Evolutionary conservation across 1,140 invertebrate genomes (phyloP).

Genomic region (Latrodectus geometricus): DNA sequence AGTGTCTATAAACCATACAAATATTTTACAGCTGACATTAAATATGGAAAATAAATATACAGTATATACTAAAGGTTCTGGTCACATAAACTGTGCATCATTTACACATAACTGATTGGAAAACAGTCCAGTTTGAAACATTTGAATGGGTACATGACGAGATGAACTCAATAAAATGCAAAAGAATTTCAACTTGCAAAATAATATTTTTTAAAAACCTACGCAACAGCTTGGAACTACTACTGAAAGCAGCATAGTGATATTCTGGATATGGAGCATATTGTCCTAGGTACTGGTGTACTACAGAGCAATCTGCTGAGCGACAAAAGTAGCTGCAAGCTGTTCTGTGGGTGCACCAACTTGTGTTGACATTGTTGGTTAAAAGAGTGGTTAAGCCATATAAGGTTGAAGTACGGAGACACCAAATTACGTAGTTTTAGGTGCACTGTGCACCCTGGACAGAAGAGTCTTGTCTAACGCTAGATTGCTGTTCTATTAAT

Average conservation of each 20-base stretch:
- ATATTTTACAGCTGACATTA: background rate
- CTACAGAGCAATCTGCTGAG: slow-evolving; percentile 41
- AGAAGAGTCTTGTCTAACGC: slow-evolving; percentile 66
- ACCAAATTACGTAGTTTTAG: background rate
- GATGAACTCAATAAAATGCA: slow-evolving; percentile 7
- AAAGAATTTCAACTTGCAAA: slow-evolving; percentile 10
- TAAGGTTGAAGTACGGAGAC: background rate
- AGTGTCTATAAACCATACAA: background rate
- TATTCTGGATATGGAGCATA: slow-evolving; percentile 31
- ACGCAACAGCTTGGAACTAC: slow-evolving; percentile 22
- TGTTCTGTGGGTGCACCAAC: slow-evolving; percentile 4
- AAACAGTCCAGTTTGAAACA: background rate
- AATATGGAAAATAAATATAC: slow-evolving; percentile 14
- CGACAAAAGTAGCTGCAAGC: slow-evolving; percentile 15
- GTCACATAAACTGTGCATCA: slow-evolving; percentile 10
- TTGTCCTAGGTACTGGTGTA: slow-evolving; percentile 30
- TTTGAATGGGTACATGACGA: background rate
- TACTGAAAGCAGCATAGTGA: slow-evolving; percentile 40
- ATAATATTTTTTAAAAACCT: slow-evolving; percentile 11
- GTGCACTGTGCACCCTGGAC: background rate
- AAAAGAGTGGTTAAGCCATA: background rate
- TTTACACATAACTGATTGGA: slow-evolving; percentile 18
- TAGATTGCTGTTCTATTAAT: slow-evolving; percentile 87
- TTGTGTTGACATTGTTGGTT: background rate
- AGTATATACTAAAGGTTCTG: slow-evolving; percentile 25